Percentiles rank a stretch among this genome's conserved stretches.
phyloP scores from a whole-genome alignment of 2,113 vertebrate species.

The Ciconia boyciana region DNA sequence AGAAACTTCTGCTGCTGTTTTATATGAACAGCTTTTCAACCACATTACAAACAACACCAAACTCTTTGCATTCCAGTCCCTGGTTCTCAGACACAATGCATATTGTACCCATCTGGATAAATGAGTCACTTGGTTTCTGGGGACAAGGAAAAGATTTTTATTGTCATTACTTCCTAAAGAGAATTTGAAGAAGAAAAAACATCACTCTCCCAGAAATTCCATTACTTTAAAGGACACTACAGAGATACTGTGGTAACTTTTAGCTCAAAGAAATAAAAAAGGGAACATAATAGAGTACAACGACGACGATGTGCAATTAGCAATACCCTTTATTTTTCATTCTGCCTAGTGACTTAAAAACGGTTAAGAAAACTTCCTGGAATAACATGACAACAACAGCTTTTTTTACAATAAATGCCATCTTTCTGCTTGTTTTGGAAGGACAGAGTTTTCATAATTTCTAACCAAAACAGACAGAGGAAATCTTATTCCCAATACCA shows the following conservation, averaged over 20 bases:
- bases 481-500: background rate
- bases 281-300: background rate
- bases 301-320: background rate
- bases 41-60: conserved; percentile 51
- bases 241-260: background rate
- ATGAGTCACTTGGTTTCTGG: conserved; percentile 43
- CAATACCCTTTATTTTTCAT: background rate
- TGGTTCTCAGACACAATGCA: conserved; percentile 48
- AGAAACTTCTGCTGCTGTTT: conserved; percentile 20
- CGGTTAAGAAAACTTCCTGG: background rate
- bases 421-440: background rate
- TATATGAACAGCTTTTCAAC: conserved; percentile 21
- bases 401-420: background rate
- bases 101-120: conserved; percentile 68
- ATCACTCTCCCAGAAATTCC: background rate
- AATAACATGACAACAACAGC: background rate
- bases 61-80: conserved; percentile 34
- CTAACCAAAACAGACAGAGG: background rate
- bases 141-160: conserved; percentile 63
- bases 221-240: background rate
- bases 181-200: background rate
- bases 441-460: background rate
- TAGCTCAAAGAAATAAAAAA: background rate
- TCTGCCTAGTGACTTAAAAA: background rate
- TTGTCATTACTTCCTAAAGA: conserved; percentile 36